Evolutionary conservation across 2,113 vertebrate species (phyloP), one percentile per base, ranked within the genome.

Genomic region (Epinephelus moara): DNA sequence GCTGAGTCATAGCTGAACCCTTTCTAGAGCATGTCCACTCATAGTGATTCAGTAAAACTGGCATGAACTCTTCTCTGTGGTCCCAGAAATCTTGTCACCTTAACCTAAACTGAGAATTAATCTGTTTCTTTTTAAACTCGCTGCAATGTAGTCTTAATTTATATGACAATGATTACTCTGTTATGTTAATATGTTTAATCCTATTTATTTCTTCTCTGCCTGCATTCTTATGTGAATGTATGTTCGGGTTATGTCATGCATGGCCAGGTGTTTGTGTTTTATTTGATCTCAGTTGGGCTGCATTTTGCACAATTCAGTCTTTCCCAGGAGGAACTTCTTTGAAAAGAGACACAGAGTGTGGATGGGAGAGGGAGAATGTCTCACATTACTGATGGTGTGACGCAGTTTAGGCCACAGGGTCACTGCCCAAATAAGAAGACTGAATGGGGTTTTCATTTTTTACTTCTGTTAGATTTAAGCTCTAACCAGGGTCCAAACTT

Each of bases 161-260:
- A 94, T 94, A 86, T 90, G 62, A 84, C 79, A 56, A 40, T 85
- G 81, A 80, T 88, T 80, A 84, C 84, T 81, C 73, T 90, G 91
- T 95, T 91, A 69, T 85, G 94, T 96, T 95, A 90, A 96, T 92
- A 93, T 97, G 95, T 97, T 95, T 96, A 95, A 96, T 97, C 94
- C 92, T 97, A 98, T 99, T 98, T 98, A 97, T 99, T 97, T 95
- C 96, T 94, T 87, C 88, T 94, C 89, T 95, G 95, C 95, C 96
- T 96, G 96, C 96, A 95, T 97, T 96, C 95, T 93, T 85, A 78
- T 55, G 88, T 82, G 79, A 89, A 80, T 84, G 89, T 87, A 78
- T 80, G 70, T 91, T 75, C 62, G 77, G 89, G 72, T 90, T 85
- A 27, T 91, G 85, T 90, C 81, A 82, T 90, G 94, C 94, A 95